These are phyloP conservation scores for Ictidomys tridecemlineatus DNA, from an alignment of 2,113 vertebrate species.

Conservation along the genomic window DNA sequence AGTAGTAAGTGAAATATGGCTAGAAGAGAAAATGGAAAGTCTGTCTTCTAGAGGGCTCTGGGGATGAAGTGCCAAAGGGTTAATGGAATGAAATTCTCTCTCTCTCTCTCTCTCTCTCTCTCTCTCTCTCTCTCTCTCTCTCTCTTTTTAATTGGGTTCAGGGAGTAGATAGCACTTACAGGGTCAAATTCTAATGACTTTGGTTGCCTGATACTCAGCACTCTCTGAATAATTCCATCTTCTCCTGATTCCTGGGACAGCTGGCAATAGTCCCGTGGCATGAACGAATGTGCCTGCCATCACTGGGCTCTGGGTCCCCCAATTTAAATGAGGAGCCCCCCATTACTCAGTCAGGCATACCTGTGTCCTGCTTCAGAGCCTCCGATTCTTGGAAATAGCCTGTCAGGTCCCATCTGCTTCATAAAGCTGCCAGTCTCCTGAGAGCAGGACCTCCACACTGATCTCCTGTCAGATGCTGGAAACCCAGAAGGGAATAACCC, in stretches of 20 bases:
- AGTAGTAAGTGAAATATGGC: not conserved
- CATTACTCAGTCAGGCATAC: conserved; percentile 77
- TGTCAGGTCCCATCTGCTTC: conserved; percentile 90
- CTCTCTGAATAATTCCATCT: conserved; percentile 66
- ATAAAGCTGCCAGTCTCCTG: conserved; percentile 83
- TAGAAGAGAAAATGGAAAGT: not conserved
- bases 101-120: too few species aligned
- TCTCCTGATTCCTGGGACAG: conserved; percentile 69
- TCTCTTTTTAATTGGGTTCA: not conserved
- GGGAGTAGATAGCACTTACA: conserved; percentile 31
- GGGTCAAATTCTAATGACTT: conserved; percentile 64
- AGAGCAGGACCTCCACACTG: conserved; percentile 83
- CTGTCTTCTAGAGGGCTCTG: not conserved
- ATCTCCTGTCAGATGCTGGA: conserved; percentile 84
- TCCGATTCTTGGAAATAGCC: conserved; percentile 86
- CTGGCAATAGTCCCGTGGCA: conserved; percentile 63
- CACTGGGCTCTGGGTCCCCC: conserved; percentile 71
- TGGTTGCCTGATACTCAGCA: not conserved
- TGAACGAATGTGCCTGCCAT: conserved; percentile 77
- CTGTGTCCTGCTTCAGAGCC: conserved; percentile 85
- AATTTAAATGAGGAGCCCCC: conserved; percentile 76
- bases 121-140: too few species aligned
- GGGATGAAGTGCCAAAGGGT: not conserved
- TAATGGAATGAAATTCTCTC: conserved; percentile 37
- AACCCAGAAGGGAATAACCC: conserved; percentile 88